Base-by-base conservation (phyloP, 2,797 vertebrate genomes). In the Phrynocephalus vlangalii region DNA sequence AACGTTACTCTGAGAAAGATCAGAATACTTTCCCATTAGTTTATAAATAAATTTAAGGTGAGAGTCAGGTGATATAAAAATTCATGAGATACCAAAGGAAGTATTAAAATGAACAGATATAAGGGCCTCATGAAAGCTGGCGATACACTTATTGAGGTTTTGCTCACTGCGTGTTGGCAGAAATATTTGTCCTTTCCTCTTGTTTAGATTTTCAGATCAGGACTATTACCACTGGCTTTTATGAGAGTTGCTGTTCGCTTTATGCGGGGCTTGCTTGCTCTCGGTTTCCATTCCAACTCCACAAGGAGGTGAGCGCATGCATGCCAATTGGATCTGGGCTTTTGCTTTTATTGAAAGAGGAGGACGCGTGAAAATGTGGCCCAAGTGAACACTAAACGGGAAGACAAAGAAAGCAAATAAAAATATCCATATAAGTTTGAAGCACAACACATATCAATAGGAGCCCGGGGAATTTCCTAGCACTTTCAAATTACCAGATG, bases 351-450 rank as follows among this genome's bases (percentile, higher is more conserved):
- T 60, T 44, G 63, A 85, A 82, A 24, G 60, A 81, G 50, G 20
- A 38, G 30, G 26, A 77, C 77, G n/a, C 63, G 44, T 85, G 60
- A 82, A 85, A 85, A 88, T 85, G 83, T 70, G 83, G 70, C 87
- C 79, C 83, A 76, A 82, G 87, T 81, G 83, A 67, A 88, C 79
- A 85, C 33, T 82, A 70, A 82, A 85, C 11, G 13, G 83, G 48
- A 85, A 75, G 79, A 82, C 78, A 85, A 82, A 75, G 71, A 80
- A 88, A 85, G 63, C 83, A 85, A 88, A 88, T 85, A 88, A 85
- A 85, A 76, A 76, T 70, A 6, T 70, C 60, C 44, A 81, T 24
- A 73, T 70, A 76, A 60, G 20, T 80, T n/a, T 28, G 26, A 63
- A 85, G 56, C 67, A 85, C n/a, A 76, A 76, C 63, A 76, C 30